Evolutionary conservation across 2,888 invertebrate genomes (phyloP).

Genomic region (Phorcus lineatus): DNA sequence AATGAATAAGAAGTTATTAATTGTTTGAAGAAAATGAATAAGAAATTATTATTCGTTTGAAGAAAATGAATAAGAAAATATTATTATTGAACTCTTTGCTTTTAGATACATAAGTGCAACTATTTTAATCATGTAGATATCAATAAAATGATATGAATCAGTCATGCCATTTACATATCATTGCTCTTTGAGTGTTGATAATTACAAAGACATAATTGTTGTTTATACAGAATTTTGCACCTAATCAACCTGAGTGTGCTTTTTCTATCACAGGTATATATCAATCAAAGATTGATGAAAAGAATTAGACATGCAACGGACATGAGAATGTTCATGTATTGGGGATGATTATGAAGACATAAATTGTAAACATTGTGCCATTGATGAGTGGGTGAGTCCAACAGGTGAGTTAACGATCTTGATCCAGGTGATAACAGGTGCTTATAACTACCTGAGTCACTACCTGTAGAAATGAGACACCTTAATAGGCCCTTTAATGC

Average conservation of each 20-base stretch:
- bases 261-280: neutral
- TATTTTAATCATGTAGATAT: neutral
- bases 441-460: neutral
- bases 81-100: too few species aligned
- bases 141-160: neutral
- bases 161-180: too few species aligned
- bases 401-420: conserved; percentile 20
- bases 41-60: too few species aligned
- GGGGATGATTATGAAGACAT: conserved; percentile 8
- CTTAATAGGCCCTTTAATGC: neutral
- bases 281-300: neutral
- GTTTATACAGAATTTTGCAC: too few species aligned
- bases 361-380: neutral
- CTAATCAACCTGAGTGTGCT: too few species aligned
- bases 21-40: neutral
- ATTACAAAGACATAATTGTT: too few species aligned
- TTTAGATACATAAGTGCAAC: neutral
- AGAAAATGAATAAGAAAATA: neutral
- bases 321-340: neutral
- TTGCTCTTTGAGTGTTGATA: too few species aligned
- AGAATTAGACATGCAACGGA: neutral
- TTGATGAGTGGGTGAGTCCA: neutral
- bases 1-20: neutral
- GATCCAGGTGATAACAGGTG: conserved; percentile 19
- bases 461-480: conserved; percentile 4